Conservation (phyloP, 2,888 invertebrate species). For the Hemaris fuciformis region DNA sequence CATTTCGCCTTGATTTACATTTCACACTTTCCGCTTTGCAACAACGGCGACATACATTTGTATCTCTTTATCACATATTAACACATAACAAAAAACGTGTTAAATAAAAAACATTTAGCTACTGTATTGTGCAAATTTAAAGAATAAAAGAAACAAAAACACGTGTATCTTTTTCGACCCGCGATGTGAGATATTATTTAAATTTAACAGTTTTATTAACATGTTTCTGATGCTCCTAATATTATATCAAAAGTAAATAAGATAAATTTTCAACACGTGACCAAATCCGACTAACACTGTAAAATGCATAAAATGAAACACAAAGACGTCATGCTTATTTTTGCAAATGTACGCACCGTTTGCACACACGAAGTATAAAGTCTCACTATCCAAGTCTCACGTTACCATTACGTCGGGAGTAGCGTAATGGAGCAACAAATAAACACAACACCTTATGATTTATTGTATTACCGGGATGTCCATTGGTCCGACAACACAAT, state of each 20-base stretch:
- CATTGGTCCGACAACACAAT: slow-evolving; percentile 30
- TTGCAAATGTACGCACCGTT: background rate
- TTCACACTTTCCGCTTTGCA: slow-evolving; percentile 19
- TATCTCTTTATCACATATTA: no score
- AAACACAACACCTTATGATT: slow-evolving; percentile 1
- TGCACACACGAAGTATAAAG: no score
- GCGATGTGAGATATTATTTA: background rate
- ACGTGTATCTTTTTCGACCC: background rate
- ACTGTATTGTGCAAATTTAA: background rate
- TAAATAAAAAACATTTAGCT: background rate
- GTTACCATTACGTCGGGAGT: background rate
- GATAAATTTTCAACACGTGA: background rate
- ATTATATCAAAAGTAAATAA: background rate
- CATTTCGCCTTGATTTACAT: slow-evolving; percentile 39
- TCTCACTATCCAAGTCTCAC: no score
- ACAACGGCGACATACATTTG: background rate
- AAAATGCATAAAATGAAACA: background rate
- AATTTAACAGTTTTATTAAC: background rate
- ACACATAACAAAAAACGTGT: background rate
- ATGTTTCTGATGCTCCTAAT: background rate
- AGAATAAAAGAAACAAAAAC: background rate
- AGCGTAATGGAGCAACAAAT: background rate
- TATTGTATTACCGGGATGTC: slow-evolving; percentile 17
- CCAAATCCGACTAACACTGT: background rate
- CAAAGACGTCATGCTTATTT: background rate